Evolutionary conservation across 2,113 vertebrate genomes (phyloP).

Genomic region (Tichodroma muraria): DNA sequence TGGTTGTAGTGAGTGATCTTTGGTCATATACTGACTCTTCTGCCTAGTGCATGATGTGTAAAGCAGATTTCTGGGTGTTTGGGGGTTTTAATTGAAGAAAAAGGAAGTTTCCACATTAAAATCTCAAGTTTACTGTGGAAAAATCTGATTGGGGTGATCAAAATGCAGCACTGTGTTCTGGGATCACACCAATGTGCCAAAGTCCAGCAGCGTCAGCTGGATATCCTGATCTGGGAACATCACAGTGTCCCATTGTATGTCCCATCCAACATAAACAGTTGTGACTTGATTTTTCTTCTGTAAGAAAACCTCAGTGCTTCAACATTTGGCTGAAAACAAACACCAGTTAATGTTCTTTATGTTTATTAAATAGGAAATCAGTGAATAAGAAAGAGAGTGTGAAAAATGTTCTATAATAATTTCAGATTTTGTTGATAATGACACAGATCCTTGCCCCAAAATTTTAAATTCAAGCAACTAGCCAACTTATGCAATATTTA

Average conservation of each 20-base stretch:
- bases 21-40: not conserved
- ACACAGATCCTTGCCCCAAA: slow-evolving; percentile 1
- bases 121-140: not conserved
- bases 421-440: slow-evolving; percentile 11
- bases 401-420: not conserved
- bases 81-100: not conserved
- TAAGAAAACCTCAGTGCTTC: not conserved
- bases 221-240: not conserved
- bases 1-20: not conserved
- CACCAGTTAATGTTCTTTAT: slow-evolving; percentile 2
- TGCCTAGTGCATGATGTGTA: not conserved
- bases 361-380: slow-evolving; percentile 36
- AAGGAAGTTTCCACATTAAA: not conserved
- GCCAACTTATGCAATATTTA: slow-evolving; percentile 26
- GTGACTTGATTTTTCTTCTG: not conserved
- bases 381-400: not conserved
- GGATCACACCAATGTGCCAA: not conserved
- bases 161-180: not conserved
- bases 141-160: not conserved
- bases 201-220: not conserved
- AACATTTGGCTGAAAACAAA: slow-evolving; percentile 29
- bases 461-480: slow-evolving; percentile 12
- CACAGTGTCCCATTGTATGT: not conserved
- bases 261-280: not conserved
- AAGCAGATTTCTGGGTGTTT: not conserved